Base-by-base conservation (phyloP, 2,113 vertebrate genomes). In the Osmerus eperlanus region DNA sequence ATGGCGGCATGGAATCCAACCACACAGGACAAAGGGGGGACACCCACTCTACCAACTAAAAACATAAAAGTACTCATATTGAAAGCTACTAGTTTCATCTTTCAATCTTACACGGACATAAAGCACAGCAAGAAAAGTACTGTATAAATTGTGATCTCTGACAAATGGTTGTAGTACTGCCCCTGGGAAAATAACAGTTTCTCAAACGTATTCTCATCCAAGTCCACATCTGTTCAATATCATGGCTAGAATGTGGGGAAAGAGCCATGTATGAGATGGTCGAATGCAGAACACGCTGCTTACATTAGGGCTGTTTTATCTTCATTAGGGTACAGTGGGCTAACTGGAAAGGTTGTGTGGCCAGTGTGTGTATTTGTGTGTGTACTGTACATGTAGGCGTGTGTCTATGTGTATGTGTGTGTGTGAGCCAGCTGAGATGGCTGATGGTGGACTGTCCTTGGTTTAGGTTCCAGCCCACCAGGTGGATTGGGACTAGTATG, bases 201-300 rank as follows among this genome's bases (percentile, higher is more conserved):
- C 56, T 62, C 56, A 72, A 78, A 68, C 21, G 8, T 4, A 52
- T 60, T 79, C n/a, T 13, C 54, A 62, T 85, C 84, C 81, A 83
- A 84, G 68, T 82, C 75, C 73, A 85, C 88, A 89, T 88, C 86
- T 89, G 87, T 74, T 87, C 74, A 76, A 66, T 76, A 81, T 87
- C 84, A 86, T 23, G 32, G 71, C 73, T 63, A 75, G 75, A 78
- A 84, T 86, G 76, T 62, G 55, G 55, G 65, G 68, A 61, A 68
- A 36, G 36, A 47, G 47, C 29, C 32, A 18, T 53, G 71, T 73
- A 75, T 19, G 73, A 28, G 79, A 83, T 70, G 75, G 76, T 82
- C 78, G 83, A 85, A 85, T 78, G 80, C 3, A 29, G 83, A 87
- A 86, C 85, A 86, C 70, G 67, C 81, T 65, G 69, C 74, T 77